A percentile compares a stretch with the other conserved stretches of the same genome.
Conservation (phyloP, 1,140 invertebrate species). For the Drosophila orosa region DNA sequence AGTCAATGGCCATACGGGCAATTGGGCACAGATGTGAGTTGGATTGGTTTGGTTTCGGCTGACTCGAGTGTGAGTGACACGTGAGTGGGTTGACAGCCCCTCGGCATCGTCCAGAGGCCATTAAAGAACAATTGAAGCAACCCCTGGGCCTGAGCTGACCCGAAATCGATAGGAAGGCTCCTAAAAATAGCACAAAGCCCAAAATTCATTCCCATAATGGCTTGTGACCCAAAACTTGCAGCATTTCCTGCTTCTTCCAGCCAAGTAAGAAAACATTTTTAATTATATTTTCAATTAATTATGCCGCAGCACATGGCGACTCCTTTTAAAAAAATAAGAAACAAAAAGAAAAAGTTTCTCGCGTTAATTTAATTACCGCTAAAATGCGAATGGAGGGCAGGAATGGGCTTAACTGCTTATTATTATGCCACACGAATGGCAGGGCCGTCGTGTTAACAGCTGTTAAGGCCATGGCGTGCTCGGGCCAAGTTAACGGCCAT, state of each 20-base stretch:
- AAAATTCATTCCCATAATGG: conserved; percentile 63
- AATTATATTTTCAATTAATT: conserved; percentile 83
- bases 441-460: conserved; percentile 68
- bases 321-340: conserved; percentile 8
- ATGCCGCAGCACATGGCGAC: conserved; percentile 70
- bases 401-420: conserved; percentile 67
- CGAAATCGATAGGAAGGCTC: conserved; percentile 60
- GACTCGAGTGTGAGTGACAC: conserved; percentile 23
- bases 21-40: conserved; percentile 71
- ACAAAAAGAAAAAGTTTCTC: conserved; percentile 49
- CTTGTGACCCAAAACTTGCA: conserved; percentile 32
- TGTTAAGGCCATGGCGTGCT: conserved; percentile 72
- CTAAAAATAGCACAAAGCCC: conserved; percentile 44
- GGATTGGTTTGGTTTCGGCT: conserved; percentile 15
- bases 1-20: conserved; percentile 74
- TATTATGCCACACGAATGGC: conserved; percentile 78
- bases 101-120: conserved; percentile 12
- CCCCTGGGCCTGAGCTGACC: conserved; percentile 13
- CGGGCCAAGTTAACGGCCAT: conserved; percentile 60
- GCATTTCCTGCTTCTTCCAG: conserved; percentile 21
- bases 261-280: conserved; percentile 47
- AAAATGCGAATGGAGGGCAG: conserved; percentile 54
- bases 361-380: conserved; percentile 80
- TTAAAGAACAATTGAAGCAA: conserved; percentile 58
- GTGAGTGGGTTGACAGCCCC: conserved; percentile 27